Base-by-base conservation (phyloP, 2,797 vertebrate species). In the Emys orbicularis region DNA sequence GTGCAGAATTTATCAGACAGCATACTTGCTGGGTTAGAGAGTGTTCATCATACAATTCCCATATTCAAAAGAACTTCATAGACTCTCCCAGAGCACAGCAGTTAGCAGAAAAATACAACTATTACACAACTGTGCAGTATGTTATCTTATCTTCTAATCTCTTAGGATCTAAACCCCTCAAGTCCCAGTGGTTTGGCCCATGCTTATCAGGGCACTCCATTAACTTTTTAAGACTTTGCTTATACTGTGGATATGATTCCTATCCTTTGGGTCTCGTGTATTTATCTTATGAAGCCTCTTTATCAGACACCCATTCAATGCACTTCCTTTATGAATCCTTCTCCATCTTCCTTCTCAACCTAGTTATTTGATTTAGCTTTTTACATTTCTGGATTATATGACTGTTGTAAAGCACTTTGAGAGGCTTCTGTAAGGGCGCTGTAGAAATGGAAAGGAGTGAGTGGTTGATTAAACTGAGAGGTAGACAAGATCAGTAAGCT, bases 381-480 rank as follows among this genome's bases (percentile, higher is more conserved):
- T 92, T 77, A 65, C 15, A 47, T 37, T 56, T 88, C 52, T 88
- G 68, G 61, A 15, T 94, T 86, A 68, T 31, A 91, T 72, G 89
- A 91, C 83, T 65, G 44, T 81, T 85, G 44, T 44, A 57, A 93
- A 86, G 56, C 81, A 95, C 83, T 87, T 83, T 80, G 87, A 94
- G 87, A 82, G 9, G 47, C 83, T 59, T 82, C 74, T 84, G 53
- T 91, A 92, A 96, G 83, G 37, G 29, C 52, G 13, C 47, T 86
- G 34, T 76, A 95, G 80, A 97, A 96, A 96, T 90, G 90, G 86
- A 89, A 87, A 91, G 61, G 50, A 92, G 72, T 59, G 82, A 92
- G 77, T 52, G 53, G 80, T 50, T 85, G 49, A 95, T 94, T 88
- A 94, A 93, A 96, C 72, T 53, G 53, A 90, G 88, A 83, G 79